These are phyloP conservation scores for Reticulitermes lucifugus DNA, from an alignment of 2,888 invertebrate genomes.

Conservation along the genomic window DNA sequence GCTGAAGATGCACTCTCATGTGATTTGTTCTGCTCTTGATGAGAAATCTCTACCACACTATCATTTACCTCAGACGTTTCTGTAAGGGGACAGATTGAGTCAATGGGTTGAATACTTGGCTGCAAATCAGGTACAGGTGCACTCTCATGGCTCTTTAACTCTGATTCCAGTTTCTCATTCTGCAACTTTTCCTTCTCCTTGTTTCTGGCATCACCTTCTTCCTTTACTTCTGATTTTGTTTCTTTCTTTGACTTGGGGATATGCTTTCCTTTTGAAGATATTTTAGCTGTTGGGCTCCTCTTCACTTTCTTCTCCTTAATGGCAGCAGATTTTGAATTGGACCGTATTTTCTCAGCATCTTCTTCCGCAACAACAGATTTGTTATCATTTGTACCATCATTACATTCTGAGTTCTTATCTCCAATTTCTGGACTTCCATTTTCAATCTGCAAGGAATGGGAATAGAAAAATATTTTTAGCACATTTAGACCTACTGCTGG, in stretches of 20 bases:
- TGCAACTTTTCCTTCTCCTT: conserved; percentile 6
- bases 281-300: background rate
- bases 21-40: background rate
- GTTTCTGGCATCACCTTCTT: background rate
- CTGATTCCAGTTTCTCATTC: background rate
- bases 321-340: background rate
- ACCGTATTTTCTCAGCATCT: background rate
- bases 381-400: conserved; percentile 8
- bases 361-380: background rate
- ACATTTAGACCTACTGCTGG: too few species aligned
- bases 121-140: background rate
- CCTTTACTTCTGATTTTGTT: background rate
- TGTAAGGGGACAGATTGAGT: too few species aligned
- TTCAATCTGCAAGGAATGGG: background rate
- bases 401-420: background rate
- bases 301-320: conserved; percentile 7
- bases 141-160: background rate
- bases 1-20: background rate
- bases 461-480: background rate
- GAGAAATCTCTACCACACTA: conserved; percentile 2
- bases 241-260: conserved; percentile 4
- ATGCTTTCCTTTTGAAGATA: background rate
- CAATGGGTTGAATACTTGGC: background rate
- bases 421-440: background rate
- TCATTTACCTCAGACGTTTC: background rate